Evolutionary conservation across 2,113 vertebrate genomes (phyloP).

Genomic region (Alligator mississippiensis): DNA sequence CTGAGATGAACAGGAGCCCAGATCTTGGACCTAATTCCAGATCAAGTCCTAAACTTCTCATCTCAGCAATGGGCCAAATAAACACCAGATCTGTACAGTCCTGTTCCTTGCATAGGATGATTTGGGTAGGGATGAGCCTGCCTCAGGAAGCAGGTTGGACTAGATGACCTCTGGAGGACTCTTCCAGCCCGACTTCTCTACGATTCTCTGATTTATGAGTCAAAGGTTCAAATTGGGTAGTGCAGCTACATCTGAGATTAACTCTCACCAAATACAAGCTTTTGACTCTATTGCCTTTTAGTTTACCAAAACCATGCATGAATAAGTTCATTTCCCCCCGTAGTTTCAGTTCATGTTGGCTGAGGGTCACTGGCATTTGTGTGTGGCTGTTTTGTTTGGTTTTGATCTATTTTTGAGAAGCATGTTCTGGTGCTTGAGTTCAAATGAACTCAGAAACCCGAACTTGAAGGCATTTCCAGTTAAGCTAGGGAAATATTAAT

Average conservation of each 20-base stretch:
- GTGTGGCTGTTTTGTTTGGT: neutral
- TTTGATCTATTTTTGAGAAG: neutral
- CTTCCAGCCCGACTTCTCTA: neutral
- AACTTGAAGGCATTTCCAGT: neutral
- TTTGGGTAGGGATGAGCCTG: too few species aligned
- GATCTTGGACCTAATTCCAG: neutral
- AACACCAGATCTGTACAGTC: neutral
- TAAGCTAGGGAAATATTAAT: too few species aligned
- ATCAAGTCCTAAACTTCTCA: neutral
- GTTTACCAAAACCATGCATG: neutral
- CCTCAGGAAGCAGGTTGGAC: too few species aligned
- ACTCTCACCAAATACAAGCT: neutral
- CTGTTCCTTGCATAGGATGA: neutral
- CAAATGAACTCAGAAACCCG: neutral
- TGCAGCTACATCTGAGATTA: neutral
- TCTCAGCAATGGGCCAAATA: neutral
- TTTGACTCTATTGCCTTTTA: neutral
- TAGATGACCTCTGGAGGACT: too few species aligned
- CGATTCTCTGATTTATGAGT: too few species aligned
- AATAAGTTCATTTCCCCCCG: neutral
- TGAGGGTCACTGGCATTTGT: neutral
- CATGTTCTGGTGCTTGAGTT: neutral
- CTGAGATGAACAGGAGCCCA: neutral
- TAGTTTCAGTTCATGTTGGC: neutral
- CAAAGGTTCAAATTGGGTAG: too few species aligned